A percentile compares a stretch with the other conserved stretches of the same genome.
phyloP scores from a whole-genome alignment of 2,888 invertebrate genomes.

The Dichetophora obliterata region DNA sequence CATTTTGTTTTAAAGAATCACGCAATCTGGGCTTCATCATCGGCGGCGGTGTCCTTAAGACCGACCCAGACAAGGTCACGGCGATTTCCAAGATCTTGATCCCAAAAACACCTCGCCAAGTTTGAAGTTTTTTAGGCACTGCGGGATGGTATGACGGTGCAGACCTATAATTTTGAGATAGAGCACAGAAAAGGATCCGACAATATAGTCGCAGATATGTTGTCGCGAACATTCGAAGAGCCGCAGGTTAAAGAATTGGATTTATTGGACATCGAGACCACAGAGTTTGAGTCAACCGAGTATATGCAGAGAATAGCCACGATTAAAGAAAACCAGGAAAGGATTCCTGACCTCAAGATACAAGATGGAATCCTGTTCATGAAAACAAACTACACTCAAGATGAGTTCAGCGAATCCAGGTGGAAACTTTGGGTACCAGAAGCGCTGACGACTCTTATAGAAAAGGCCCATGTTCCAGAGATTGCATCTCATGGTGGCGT shows the following conservation, averaged over 20 bases:
- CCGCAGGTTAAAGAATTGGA: too few species aligned
- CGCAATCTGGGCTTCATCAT: slow-evolving; percentile 6
- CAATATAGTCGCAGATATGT: slow-evolving; percentile 47
- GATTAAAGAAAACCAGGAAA: slow-evolving; percentile 17
- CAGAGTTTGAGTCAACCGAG: slow-evolving; percentile 21
- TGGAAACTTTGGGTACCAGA: slow-evolving; percentile 19
- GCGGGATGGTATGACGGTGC: slow-evolving; percentile 38
- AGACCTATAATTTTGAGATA: slow-evolving; percentile 39
- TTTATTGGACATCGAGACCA: slow-evolving; percentile 17
- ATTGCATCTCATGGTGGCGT: too few species aligned
- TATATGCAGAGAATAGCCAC: slow-evolving; percentile 5
- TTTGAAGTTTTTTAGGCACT: slow-evolving; percentile 30
- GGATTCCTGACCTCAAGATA: slow-evolving; percentile 48
- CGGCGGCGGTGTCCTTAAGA: neutral
- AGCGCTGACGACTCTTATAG: neutral
- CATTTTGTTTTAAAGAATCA: slow-evolving; percentile 4
- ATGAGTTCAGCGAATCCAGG: neutral
- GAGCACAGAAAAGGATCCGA: slow-evolving; percentile 27
- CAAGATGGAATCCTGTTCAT: slow-evolving; percentile 4
- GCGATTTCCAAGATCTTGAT: neutral
- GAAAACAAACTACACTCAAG: neutral
- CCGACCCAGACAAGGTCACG: neutral
- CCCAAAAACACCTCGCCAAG: slow-evolving; percentile 18
- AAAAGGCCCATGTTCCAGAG: slow-evolving; percentile 19
- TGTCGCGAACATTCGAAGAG: slow-evolving; percentile 21